Evolutionary conservation across 1,140 invertebrate species (phyloP), one percentile per base, ranked within the genome.

Genomic region (Tetragnatha versicolor): DNA sequence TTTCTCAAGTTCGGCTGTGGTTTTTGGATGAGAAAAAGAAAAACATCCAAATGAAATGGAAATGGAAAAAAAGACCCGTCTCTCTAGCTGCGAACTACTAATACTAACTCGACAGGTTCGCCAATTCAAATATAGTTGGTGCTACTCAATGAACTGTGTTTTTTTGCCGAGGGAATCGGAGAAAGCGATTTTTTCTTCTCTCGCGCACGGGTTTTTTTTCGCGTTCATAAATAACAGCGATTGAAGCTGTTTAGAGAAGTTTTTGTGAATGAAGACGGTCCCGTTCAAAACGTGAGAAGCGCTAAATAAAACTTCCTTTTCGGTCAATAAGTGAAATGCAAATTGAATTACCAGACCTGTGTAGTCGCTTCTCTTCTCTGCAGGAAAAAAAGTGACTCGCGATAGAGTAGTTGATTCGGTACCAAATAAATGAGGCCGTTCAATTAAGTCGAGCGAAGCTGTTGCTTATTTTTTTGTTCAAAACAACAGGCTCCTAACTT

Each of bases 1-100:
- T 77, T 77, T 77, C 73, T 65, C 73, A 77, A 77, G 60, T 60
- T 55, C 39, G 72, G 63, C 37, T 75, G 42, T 25, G 42, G 42
- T 47, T 63, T 20, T 33, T 25, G 29, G 17, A 17, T 39, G 9
- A 7, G 37, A 27, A 33, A 14, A 75, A 73, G 63, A 75, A 75
- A 75, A 35, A 10, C 60, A 20, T 3, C 35, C 31, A 69, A 75
- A 75, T 45, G 70, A 72, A 73, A 20, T 51, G 7, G 25, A n/a
- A 14, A 9, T 51, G 17, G 17, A 7, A n/a, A n/a, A n/a, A n/a
- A 51, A 51, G 22, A 7, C 22, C 25, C n/a, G 60, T 14, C 29
- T 31, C 27, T 22, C 25, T n/a, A n/a, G n/a, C n/a, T n/a, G n/a
- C n/a, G n/a, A n/a, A n/a, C n/a, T n/a, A n/a, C n/a, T n/a, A n/a